Percentiles rank a stretch among this genome's conserved stretches.
Conservation (phyloP, 2,797 vertebrate genomes). For the Myripristis jacobus region DNA sequence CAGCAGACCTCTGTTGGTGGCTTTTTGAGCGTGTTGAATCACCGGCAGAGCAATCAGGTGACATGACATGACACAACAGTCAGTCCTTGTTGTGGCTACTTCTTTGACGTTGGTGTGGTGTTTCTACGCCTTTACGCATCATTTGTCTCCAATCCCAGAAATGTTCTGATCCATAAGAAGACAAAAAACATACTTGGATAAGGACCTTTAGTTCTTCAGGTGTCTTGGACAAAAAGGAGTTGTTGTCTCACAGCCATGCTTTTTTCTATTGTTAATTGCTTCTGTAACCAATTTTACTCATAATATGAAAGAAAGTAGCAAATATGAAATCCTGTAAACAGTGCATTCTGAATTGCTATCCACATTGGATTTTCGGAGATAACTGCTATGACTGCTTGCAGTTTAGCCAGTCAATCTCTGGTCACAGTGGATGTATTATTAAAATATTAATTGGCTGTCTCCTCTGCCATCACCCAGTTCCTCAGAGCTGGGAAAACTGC, state of each 20-base stretch:
- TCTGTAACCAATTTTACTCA: conserved; percentile 48
- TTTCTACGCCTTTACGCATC: too few relatives aligned
- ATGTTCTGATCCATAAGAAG: conserved; percentile 14
- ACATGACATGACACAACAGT: too few relatives aligned
- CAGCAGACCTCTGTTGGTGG: too few relatives aligned
- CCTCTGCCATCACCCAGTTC: conserved; percentile 57
- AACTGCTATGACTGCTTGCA: conserved; percentile 55
- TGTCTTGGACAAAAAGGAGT: conserved; percentile 21
- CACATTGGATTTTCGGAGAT: conserved; percentile 58
- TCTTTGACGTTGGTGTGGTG: too few relatives aligned
- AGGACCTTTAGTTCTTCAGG: conserved; percentile 17
- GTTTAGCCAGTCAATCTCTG: conserved; percentile 71
- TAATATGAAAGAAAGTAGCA: conserved; percentile 50
- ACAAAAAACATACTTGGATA: conserved; percentile 22
- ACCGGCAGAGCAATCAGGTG: too few relatives aligned
- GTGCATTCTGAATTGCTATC: conserved; percentile 50
- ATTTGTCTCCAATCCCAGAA: not conserved
- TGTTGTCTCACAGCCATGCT: conserved; percentile 51
- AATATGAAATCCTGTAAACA: conserved; percentile 51
- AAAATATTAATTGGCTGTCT: conserved; percentile 74
- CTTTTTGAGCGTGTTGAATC: too few relatives aligned
- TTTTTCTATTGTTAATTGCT: conserved; percentile 61
- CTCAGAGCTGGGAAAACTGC: conserved; percentile 68
- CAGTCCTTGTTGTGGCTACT: too few relatives aligned
- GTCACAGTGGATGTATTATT: conserved; percentile 70